Conservation (phyloP, 2,888 invertebrate genomes). For the Drosophila paracracens region DNA sequence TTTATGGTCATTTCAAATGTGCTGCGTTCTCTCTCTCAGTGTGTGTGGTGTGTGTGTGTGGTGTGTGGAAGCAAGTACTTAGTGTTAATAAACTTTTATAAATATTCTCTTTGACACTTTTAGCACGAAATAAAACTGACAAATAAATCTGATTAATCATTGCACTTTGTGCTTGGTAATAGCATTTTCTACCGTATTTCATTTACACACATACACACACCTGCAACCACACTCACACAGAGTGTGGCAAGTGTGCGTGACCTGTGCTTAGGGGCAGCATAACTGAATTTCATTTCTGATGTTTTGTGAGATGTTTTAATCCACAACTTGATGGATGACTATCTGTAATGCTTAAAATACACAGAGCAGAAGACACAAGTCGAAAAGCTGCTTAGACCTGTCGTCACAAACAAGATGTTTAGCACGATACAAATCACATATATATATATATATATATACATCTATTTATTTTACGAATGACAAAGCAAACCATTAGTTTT, state of each 20-base stretch:
- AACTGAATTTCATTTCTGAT: conserved; percentile 43
- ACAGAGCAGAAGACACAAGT: background rate
- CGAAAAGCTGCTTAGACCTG: conserved; percentile 44
- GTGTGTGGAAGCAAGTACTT: conserved; percentile 63
- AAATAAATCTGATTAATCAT: conserved; percentile 81
- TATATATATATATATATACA: background rate
- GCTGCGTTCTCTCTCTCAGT: conserved; percentile 11
- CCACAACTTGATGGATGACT: conserved; percentile 44
- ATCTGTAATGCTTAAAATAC: conserved; percentile 23
- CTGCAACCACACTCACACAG: background rate
- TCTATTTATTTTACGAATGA: background rate
- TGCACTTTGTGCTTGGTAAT: conserved; percentile 75
- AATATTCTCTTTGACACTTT: conserved; percentile 81
- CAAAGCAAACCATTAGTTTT: background rate
- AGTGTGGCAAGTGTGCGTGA: conserved; percentile 32
- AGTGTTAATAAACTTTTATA: conserved; percentile 81
- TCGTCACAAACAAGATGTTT: conserved; percentile 17
- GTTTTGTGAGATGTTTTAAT: conserved; percentile 47
- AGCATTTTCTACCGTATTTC: conserved; percentile 58
- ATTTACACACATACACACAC: conserved; percentile 32
- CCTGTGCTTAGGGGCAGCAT: conserved; percentile 19
- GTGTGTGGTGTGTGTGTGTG: conserved; percentile 21
- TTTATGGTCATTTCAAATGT: conserved; percentile 79
- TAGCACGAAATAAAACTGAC: conserved; percentile 81
- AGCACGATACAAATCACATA: background rate